Percentiles rank a stretch among this genome's conserved stretches.
These are phyloP conservation scores for Drosophila mimica DNA, from an alignment of 2,888 invertebrate species.

Conservation along the genomic window DNA sequence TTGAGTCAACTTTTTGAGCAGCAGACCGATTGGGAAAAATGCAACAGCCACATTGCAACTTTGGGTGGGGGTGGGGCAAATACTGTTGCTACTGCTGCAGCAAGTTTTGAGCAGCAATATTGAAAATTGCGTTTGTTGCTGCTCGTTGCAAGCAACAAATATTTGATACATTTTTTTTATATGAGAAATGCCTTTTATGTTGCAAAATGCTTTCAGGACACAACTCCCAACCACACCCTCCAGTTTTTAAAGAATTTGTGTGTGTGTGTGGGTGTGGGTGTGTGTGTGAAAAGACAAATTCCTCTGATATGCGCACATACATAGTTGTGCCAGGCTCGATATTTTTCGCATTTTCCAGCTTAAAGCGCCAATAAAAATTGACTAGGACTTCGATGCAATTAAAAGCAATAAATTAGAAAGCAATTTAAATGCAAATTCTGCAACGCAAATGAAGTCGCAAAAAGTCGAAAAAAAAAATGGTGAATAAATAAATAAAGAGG, in stretches of 20 bases:
- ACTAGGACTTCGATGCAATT: slow-evolving; percentile 49
- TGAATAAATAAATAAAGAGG: not conserved
- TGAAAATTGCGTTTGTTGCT: slow-evolving; percentile 74
- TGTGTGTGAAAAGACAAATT: slow-evolving; percentile 45
- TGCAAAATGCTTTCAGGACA: slow-evolving; percentile 53
- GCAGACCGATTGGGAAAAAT: slow-evolving; percentile 35
- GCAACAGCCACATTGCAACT: slow-evolving; percentile 40
- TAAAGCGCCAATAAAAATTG: slow-evolving; percentile 53
- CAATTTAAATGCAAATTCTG: slow-evolving; percentile 65
- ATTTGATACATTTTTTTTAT: slow-evolving; percentile 77
- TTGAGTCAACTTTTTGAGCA: slow-evolving; percentile 41
- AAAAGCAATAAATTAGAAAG: slow-evolving; percentile 69
- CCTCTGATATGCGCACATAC: slow-evolving; percentile 53
- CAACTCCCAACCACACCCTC: not conserved
- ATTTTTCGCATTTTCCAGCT: slow-evolving; percentile 32
- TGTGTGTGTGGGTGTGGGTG: slow-evolving; percentile 2
- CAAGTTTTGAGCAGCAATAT: slow-evolving; percentile 61
- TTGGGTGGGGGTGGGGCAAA: not conserved
- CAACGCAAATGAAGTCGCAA: slow-evolving; percentile 51
- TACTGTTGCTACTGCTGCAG: slow-evolving; percentile 13
- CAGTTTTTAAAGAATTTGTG: not conserved
- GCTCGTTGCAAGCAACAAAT: slow-evolving; percentile 65
- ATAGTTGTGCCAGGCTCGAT: slow-evolving; percentile 40
- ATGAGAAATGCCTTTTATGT: slow-evolving; percentile 69
- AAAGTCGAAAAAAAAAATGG: slow-evolving; percentile 33